These are phyloP conservation scores for Cololabis saira DNA, from an alignment of 2,113 vertebrate genomes.

Conservation along the genomic window DNA sequence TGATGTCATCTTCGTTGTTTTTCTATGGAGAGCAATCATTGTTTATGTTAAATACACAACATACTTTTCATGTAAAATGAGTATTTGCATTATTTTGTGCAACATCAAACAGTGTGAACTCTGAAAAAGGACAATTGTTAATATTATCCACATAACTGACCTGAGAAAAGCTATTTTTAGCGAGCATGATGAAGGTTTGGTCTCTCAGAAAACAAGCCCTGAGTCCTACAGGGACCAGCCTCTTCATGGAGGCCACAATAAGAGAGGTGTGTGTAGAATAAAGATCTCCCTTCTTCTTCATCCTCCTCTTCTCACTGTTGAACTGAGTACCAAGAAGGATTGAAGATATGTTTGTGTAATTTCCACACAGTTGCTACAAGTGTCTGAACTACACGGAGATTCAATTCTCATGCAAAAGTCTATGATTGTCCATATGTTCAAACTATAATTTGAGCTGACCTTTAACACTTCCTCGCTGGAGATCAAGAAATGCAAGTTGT, in stretches of 20 bases:
- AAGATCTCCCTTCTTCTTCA: constrained; percentile 89
- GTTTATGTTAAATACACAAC: not conserved
- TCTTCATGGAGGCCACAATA: constrained; percentile 90
- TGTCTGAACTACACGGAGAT: not conserved
- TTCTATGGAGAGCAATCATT: constrained; percentile 79
- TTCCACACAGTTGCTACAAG: not conserved
- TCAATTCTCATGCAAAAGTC: not conserved
- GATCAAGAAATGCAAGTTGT: constrained; percentile 92
- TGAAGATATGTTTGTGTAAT: not conserved
- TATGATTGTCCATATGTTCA: not conserved
- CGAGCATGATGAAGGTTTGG: constrained; percentile 87
- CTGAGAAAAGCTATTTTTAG: constrained; percentile 88
- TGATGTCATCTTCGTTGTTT: constrained; percentile 91
- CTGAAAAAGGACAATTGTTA: not conserved
- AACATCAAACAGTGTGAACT: not conserved
- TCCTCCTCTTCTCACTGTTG: constrained; percentile 87
- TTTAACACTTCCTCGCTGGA: constrained; percentile 88
- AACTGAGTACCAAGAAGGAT: constrained; percentile 58
- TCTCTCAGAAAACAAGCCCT: constrained; percentile 89
- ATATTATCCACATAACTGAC: constrained; percentile 65
- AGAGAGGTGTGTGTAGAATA: constrained; percentile 94
- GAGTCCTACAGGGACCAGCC: constrained; percentile 89
- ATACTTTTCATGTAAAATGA: constrained; percentile 1
- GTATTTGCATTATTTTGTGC: not conserved
- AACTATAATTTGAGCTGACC: constrained; percentile 71